Conservation (phyloP, 2,113 vertebrate species). For the Menura novaehollandiae region DNA sequence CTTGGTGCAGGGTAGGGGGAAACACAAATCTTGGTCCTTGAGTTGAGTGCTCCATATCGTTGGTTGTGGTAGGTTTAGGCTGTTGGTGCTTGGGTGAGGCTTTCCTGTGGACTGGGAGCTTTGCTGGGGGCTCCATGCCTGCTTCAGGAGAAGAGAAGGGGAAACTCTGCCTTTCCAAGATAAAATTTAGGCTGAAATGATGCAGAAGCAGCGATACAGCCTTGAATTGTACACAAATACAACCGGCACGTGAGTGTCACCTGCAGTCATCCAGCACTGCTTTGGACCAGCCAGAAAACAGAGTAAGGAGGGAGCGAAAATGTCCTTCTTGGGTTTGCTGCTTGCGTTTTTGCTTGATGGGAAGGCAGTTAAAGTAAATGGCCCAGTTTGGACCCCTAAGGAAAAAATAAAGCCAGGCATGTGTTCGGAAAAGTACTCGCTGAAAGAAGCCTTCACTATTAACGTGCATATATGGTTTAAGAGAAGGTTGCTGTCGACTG, state of each 20-base stretch:
- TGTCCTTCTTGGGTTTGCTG: neutral
- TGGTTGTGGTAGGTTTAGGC: fast-evolving
- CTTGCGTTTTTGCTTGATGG: neutral
- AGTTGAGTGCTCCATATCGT: fast-evolving
- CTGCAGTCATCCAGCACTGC: neutral
- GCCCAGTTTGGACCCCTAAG: neutral
- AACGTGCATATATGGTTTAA: neutral
- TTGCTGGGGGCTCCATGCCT: neutral
- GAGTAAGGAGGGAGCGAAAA: neutral
- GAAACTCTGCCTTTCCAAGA: neutral
- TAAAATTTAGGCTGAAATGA: neutral
- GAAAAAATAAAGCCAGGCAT: neutral
- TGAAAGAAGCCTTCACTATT: neutral
- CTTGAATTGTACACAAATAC: neutral
- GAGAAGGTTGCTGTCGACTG: slow-evolving; percentile 50
- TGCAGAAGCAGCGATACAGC: neutral
- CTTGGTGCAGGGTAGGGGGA: neutral
- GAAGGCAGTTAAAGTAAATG: neutral
- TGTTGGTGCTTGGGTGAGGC: neutral
- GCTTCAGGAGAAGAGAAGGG: neutral
- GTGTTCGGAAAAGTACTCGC: neutral
- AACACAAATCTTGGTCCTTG: fast-evolving
- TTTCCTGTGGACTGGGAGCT: fast-evolving
- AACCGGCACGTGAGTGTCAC: fast-evolving
- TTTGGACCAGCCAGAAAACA: neutral